Base-by-base conservation (phyloP, 2,888 invertebrate genomes). In the Plagodis dolabraria region DNA sequence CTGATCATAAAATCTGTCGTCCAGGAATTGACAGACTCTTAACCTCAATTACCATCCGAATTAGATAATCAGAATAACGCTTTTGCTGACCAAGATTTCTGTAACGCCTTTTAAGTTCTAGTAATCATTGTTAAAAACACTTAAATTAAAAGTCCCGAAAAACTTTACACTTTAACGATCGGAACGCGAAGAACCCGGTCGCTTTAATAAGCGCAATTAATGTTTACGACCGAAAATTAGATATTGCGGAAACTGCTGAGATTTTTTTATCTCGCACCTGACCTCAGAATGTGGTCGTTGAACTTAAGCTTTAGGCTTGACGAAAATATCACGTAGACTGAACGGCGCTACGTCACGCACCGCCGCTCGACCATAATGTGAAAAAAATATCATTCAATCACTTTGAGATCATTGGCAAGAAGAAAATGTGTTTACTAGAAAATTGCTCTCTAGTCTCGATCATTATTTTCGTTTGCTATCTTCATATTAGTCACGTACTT, bases 221-320 rank as follows among this genome's bases (percentile, higher is more conserved):
- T 70, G 75, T 85, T 86, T 85, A 87, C 77, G 83, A 82, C 69
- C 84, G 76, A 83, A 86, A 88, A 86, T 86, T 83, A 83, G 85
- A 84, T 83, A 84, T 80, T 77, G 77, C 82, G 83, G 83, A 83
- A 86, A 85, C 74, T 70, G 74, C 60, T 58, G 67, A 69, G 67
- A 57, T 77, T 82, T 80, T 85, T 85, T 82, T 80, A 77, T 76
- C 72, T 80, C 75, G 69, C 82, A 85, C 80, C 83, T 85, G 85
- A 87, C 86, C 85, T 87, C 78, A 69, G 67, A 64, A 57, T 56
- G 68, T 79, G 87, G 86, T 88, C 87, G 72, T 81, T 88, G 87
- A 89, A 86, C 90, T 75, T 77, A 68, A 69, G 70, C 67, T 76
- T 74, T 76, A 70, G 73, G 75, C 75, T 75, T 76, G 72, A 76